Evolutionary conservation across 2,888 invertebrate genomes (phyloP), one percentile per base, ranked within the genome.

Genomic region (Neuroscelio doddi): DNA sequence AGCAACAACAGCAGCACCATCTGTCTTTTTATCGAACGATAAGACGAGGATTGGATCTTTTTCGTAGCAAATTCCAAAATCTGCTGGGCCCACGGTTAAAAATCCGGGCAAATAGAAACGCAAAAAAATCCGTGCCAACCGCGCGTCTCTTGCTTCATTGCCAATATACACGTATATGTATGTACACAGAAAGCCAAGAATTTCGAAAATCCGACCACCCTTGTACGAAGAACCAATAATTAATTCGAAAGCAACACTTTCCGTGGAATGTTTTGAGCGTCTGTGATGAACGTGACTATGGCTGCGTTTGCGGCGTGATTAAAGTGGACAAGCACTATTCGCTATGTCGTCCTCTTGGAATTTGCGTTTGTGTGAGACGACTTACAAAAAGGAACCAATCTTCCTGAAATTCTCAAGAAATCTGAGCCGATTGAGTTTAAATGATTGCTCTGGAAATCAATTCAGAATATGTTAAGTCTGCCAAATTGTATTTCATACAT

Each of bases 51-150:
- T 15, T 17, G 45, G 45, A 51, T 38, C 65, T 65, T 65, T 61
- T 56, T 61, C 50, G 42, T 42, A 17, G 56, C 59, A 47, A 65
- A 65, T 65, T 65, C 65, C 65, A 47, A 65, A 65, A 65, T 65
- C 51, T 47, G 17, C 24, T 30, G 65, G 39, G 55, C 55, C 51
- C n/a, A n/a, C n/a, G n/a, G n/a, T n/a, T n/a, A 49, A 42, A 59
- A 65, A 65, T 65, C 65, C 65, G 59, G 59, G 46, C 47, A 36
- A 29, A 14, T 47, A 36, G 42, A 29, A 8, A 30, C 34, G 46
- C 17, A 17, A 46, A 39, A 52, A 63, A 63, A 63, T 57, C 56
- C 65, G 65, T 65, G 59, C 59, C 65, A 56, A 45, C 39, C 34
- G 46, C 55, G 42, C 51, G 58, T 41, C 29, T 16, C n/a, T n/a